A percentile compares a stretch with the other conserved stretches of the same genome.
Conservation (phyloP, 92 coral and sea anemone species). For the Diadumene lineata region DNA sequence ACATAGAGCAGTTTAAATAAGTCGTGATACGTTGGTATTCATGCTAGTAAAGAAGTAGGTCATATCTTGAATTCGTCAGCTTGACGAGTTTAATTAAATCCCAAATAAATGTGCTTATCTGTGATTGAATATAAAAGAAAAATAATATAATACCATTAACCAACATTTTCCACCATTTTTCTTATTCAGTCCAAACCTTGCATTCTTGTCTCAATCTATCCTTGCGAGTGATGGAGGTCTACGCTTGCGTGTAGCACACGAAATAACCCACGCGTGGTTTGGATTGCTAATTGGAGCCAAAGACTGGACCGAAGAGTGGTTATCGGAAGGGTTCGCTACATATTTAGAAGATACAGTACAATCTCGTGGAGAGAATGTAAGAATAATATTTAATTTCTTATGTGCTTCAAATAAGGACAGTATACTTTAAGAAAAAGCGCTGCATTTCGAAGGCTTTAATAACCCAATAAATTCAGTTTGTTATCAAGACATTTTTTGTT, state of each 20-base stretch:
- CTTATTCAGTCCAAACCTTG: conserved; percentile 83
- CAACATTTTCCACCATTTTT: not conserved
- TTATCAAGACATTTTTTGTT: not conserved
- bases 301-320: conserved; percentile 99
- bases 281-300: conserved; percentile 94
- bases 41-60: no score
- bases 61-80: no score
- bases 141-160: no score
- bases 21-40: no score
- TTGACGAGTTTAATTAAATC: no score
- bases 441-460: not conserved
- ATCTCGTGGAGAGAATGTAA: conserved; percentile 73
- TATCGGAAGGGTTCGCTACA: conserved; percentile 95
- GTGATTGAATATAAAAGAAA: no score
- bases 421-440: not conserved
- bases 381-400: not conserved
- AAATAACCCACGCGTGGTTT: conserved; percentile 98
- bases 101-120: no score
- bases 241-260: conserved; percentile 94
- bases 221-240: conserved; percentile 93
- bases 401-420: not conserved
- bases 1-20: no score
- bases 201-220: conserved; percentile 93
- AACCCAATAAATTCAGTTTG: no score
- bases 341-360: conserved; percentile 93